Base-by-base conservation (phyloP, 2,113 vertebrate genomes). In the Larimichthys polyactis region DNA sequence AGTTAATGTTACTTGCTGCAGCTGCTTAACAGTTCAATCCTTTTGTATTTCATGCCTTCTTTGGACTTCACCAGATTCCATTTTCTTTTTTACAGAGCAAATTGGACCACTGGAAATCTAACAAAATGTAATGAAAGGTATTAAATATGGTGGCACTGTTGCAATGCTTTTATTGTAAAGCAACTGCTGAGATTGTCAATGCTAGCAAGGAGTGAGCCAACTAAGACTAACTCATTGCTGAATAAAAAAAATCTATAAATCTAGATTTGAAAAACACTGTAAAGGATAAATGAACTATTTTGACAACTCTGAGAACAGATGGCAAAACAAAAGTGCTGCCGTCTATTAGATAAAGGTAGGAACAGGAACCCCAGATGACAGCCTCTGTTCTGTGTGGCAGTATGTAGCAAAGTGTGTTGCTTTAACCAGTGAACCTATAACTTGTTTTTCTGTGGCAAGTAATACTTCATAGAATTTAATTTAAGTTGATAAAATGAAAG, bases 81-180 rank as follows among this genome's bases (percentile, higher is more conserved):
- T 75, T 43, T 73, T 43, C n/a, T 51, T 12, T 70, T 17, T 64
- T 51, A 20, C 27, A 36, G 14, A 62, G 40, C 17, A 32, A 65
- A 64, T 20, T 29, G 20, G 49, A 12, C 57, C 32, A 15, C 36
- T 72, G 62, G 46, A 64, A 62, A 67, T 65, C 22, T 11, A 75
- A 52, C 22, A 65, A 58, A 73, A 58, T 29, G 19, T 17, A 66
- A 73, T 59, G 8, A 73, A 68, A 71, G 32, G 12, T 57, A 44
- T 84, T 59, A 67, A 80, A 84, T 58, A 29, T 73, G 10, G 48
- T 40, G 58, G 27, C 70, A 32, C 54, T 67, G 84, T 74, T 66
- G 75, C 64, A 58, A 70, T 44, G 54, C 40, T 80, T 46, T 64
- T 54, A 46, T 29, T 58, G 69, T 59, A 20, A 71, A 66, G 75